phyloP scores from a whole-genome alignment of 2,797 vertebrate genomes.

The Scyliorhinus canicula region DNA sequence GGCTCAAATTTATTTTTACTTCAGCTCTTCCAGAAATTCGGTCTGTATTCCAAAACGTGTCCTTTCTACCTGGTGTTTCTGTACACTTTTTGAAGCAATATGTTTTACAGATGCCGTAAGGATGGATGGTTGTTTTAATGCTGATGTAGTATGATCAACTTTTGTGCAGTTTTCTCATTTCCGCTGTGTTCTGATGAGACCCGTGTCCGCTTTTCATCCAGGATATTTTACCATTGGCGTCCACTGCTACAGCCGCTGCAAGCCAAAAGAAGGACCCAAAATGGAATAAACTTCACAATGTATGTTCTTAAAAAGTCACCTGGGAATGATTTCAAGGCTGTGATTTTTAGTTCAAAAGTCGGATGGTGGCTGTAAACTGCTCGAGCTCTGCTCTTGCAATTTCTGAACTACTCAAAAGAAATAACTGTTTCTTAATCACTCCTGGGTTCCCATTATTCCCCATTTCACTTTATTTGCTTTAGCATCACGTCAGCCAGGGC shows the following conservation, averaged over 20 bases:
- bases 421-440: background rate
- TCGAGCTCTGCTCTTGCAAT: conserved; percentile 19
- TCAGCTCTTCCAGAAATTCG: background rate
- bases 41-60: background rate
- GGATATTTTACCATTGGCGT: conserved; percentile 30
- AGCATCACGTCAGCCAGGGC: background rate
- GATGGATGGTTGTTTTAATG: background rate
- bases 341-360: background rate
- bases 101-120: background rate
- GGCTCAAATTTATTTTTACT: background rate
- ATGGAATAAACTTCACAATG: conserved; percentile 33
- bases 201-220: conserved; percentile 30
- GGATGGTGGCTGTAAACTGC: conserved; percentile 14
- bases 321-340: conserved; percentile 25
- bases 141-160: conserved; percentile 16
- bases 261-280: conserved; percentile 34
- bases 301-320: conserved; percentile 29
- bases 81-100: background rate
- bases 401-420: conserved; percentile 24
- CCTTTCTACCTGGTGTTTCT: background rate
- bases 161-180: background rate
- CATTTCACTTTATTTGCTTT: background rate
- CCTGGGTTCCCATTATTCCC: background rate
- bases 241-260: conserved; percentile 32
- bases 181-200: conserved; percentile 33